Base-by-base conservation (phyloP, 2,888 invertebrate genomes). In the Herminia tarsipennalis region DNA sequence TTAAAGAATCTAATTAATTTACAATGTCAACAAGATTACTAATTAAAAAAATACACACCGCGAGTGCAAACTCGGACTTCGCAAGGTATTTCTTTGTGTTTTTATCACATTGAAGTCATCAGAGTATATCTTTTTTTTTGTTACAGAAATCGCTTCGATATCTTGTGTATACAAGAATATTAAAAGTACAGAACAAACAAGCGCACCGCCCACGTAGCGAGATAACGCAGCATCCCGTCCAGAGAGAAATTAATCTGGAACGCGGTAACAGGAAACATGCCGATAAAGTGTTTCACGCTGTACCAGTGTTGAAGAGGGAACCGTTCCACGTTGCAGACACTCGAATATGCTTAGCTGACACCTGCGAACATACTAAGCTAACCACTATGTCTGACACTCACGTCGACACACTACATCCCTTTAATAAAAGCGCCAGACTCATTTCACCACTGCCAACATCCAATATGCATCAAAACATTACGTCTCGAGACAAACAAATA, bases 71-170 rank as follows among this genome's bases (percentile, higher is more conserved):
- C 48, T 18, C 10, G 5, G 28, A 10, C 17, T 21, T 37, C 36
- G 12, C 41, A 37, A 44, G 27, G 39, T 52, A 58, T 65, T 54
- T 59, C 61, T 71, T 60, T 68, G 57, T 73, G 55, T 42, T 42
- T 6, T 73, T 78, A 77, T 79, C 75, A 64, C 47, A 46, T 63
- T 53, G 56, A 54, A 68, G 59, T 70, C 38, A 70, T 73, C 56
- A 72, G 68, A 69, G 53, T 58, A 62, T 62, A 67, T 76, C 61
- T 72, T 72, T 77, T 74, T n/a, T 78, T 77, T 88, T 88, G 87
- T 91, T 91, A 76, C 88, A 90, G 90, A 88, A 81, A 85, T 86
- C 79, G 78, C 83, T 86, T 77, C 73, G 64, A 83, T 86, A 87
- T 85, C 89, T 88, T 86, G 84, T 82, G 73, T 73, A 82, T 67